Evolutionary conservation across 23 tunicate species (phyloP), one percentile per base, ranked within the genome.

Genomic region (Oikopleura dioica): DNA sequence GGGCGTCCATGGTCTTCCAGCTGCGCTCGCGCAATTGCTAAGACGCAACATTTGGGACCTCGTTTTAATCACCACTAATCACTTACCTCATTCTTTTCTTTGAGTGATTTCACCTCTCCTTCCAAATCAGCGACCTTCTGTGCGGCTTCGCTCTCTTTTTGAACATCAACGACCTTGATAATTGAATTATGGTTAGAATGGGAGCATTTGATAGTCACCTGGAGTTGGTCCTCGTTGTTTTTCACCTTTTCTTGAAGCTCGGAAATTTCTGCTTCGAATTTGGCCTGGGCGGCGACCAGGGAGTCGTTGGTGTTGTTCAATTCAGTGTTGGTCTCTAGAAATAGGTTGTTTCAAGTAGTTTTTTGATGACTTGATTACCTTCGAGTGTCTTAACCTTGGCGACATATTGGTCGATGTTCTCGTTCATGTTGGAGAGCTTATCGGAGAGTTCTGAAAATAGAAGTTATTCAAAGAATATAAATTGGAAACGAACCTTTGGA

Each of bases 1-100:
- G 32, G 16, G 72, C 72, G 33, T 63, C 72, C 72, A 63, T 63
- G 4, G 72, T 31, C 72, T 63, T 63, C 72, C 72, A 63, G 33
- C 26, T 63, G 26, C 72, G 72, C 33, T 63, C 72, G 4, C 72
- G 16, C 72, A 63, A 63, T 31, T 63, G 30, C 72, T 63, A 63
- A 63, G 26, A 12, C 5, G 72, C 72, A 63, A 21, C 16, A 9
- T 44, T 44, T n/a, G n/a, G n/a, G n/a, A n/a, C n/a, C n/a, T n/a
- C n/a, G n/a, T n/a, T n/a, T n/a, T n/a, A n/a, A n/a, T n/a, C n/a
- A n/a, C n/a, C n/a, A n/a, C n/a, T n/a, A n/a, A n/a, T n/a, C n/a
- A n/a, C n/a, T n/a, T n/a, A n/a, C n/a, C n/a, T n/a, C n/a, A n/a
- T n/a, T n/a, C n/a, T n/a, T n/a, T n/a, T n/a, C n/a, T n/a, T n/a